Evolutionary conservation across 2,797 vertebrate genomes (phyloP).

Genomic region (Gymnothorax javanicus): DNA sequence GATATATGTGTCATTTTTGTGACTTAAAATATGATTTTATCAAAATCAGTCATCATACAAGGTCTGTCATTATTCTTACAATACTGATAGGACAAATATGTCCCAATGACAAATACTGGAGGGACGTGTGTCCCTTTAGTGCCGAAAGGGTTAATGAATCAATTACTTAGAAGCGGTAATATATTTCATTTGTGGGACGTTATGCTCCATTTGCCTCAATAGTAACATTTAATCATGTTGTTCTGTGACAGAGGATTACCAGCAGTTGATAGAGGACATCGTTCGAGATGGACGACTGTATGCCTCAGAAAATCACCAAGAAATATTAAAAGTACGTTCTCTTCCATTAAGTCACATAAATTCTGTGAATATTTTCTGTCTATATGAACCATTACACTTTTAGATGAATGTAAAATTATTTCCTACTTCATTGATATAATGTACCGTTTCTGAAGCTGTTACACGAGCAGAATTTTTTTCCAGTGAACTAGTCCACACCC

Average conservation of each 20-base stretch:
- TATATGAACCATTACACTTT: background rate
- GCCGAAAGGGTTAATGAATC: background rate
- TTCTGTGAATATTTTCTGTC: background rate
- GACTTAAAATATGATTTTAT: too few species aligned
- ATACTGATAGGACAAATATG: too few species aligned
- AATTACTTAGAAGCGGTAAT: background rate
- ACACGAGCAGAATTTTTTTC: background rate
- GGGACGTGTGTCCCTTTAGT: too few species aligned
- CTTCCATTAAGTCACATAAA: background rate
- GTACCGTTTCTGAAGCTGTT: background rate
- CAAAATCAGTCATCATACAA: too few species aligned
- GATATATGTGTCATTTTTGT: too few species aligned
- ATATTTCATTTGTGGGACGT: background rate
- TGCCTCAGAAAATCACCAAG: conserved; percentile 97
- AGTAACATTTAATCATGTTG: conserved; percentile 11
- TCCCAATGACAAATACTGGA: too few species aligned
- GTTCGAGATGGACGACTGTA: conserved; percentile 93
- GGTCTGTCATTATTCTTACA: too few species aligned
- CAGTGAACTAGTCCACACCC: too few species aligned
- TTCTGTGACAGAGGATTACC: conserved; percentile 89
- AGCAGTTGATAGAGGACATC: conserved; percentile 96
- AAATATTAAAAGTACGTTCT: conserved; percentile 88
- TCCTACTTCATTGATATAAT: background rate
- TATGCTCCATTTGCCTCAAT: background rate
- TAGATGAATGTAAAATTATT: background rate